These are phyloP conservation scores for Stichopus chloronotus DNA, from an alignment of 35 echinoderm and acorn worm species.

Conservation along the genomic window DNA sequence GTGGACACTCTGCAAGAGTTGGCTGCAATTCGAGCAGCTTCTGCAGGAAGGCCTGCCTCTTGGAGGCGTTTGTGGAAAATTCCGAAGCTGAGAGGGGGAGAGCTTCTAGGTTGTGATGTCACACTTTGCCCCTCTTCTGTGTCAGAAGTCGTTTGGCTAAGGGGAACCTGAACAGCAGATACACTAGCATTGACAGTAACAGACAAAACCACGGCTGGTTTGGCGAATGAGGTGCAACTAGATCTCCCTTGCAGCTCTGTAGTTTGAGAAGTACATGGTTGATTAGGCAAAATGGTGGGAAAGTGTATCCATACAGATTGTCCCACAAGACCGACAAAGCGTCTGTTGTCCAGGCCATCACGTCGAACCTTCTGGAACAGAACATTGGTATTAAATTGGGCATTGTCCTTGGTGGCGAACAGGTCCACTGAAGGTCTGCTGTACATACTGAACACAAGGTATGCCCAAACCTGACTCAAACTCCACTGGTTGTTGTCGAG, in stretches of 20 bases:
- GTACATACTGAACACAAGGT: conserved; percentile 33
- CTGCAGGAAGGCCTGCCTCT: conserved; percentile 32
- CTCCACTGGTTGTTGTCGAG: conserved; percentile 20
- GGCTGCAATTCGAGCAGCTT: conserved; percentile 24
- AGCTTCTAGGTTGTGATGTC: not conserved
- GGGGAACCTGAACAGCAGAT: not conserved
- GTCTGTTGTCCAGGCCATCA: conserved; percentile 47
- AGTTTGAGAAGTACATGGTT: conserved; percentile 14
- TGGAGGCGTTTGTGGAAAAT: not conserved
- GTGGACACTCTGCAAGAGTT: conserved; percentile 17
- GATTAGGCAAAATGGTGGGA: conserved; percentile 61
- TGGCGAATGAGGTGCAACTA: not conserved
- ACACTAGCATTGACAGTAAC: conserved; percentile 6
- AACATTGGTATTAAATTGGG: conserved; percentile 27
- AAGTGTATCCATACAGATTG: conserved; percentile 42
- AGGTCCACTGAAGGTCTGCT: not conserved
- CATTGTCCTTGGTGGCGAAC: conserved; percentile 23
- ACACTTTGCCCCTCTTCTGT: not conserved
- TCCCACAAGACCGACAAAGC: conserved; percentile 54
- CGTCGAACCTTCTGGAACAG: not conserved
- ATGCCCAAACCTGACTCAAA: not conserved
- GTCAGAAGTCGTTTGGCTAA: not conserved
- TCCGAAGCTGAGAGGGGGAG: conserved; percentile 7
- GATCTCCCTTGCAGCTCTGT: not conserved
- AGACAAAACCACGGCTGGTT: not conserved